A percentile compares a stretch with the other conserved stretches of the same genome.
Conservation (phyloP, 2,113 vertebrate genomes). For the Pelvicachromis taeniatus region DNA sequence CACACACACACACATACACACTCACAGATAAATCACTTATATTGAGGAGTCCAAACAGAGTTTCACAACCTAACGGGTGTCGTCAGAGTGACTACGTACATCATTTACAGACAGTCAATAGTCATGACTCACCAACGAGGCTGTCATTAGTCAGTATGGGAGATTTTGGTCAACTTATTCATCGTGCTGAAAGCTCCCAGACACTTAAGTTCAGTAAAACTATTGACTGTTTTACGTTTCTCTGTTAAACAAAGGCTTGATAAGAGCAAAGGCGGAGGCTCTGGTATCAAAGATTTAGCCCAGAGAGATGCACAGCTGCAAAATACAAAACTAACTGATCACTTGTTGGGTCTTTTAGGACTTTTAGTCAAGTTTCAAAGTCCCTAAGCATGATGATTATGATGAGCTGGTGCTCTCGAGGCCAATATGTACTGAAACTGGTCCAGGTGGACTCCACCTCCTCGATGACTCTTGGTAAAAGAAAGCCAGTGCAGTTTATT, state of each 20-base stretch:
- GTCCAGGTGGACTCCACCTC: not conserved
- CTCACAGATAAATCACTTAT: not conserved
- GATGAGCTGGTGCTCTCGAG: not conserved
- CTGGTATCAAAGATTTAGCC: not conserved
- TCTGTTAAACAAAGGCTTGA: not conserved
- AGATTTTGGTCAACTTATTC: not conserved
- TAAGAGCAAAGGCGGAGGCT: not conserved
- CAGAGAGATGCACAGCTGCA: not conserved
- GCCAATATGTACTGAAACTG: not conserved
- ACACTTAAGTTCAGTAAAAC: not conserved
- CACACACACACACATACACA: too few species aligned
- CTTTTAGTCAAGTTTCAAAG: not conserved
- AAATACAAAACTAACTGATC: not conserved
- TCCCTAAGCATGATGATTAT: not conserved
- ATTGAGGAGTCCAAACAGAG: not conserved
- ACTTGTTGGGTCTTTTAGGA: rapidly evolving
- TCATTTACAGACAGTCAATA: not conserved
- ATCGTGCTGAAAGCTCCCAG: not conserved
- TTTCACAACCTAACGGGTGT: not conserved
- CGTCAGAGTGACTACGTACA: not conserved
- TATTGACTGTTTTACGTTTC: not conserved
- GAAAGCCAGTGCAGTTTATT: not conserved
- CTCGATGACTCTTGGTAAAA: not conserved
- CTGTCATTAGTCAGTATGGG: not conserved
- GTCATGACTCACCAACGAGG: not conserved